These are phyloP conservation scores for Mandrillus leucophaeus DNA, from an alignment of 2,113 vertebrate genomes.

Conservation along the genomic window DNA sequence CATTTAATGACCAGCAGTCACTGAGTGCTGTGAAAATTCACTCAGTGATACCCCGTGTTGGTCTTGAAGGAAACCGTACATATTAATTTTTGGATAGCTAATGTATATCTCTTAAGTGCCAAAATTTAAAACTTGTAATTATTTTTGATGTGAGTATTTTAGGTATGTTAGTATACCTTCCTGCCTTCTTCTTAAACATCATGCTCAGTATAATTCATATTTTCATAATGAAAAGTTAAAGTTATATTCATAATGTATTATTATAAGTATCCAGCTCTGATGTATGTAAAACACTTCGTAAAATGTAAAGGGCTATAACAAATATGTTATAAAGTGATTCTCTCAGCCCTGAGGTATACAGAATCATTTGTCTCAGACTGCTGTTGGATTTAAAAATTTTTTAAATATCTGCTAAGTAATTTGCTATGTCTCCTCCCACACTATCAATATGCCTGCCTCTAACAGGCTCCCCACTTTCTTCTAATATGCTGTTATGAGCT, in stretches of 20 bases:
- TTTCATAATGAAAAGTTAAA: constrained; percentile 50
- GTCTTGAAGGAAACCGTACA: constrained; percentile 41
- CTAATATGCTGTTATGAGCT: neutral
- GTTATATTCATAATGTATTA: constrained; percentile 51
- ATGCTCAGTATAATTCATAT: constrained; percentile 50
- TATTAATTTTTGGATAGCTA: constrained; percentile 42
- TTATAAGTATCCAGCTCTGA: constrained; percentile 48
- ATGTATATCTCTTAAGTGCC: constrained; percentile 74
- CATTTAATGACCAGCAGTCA: constrained; percentile 33
- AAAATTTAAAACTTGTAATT: constrained; percentile 69
- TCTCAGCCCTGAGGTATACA: constrained; percentile 10
- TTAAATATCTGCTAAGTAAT: constrained; percentile 3
- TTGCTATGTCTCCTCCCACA: neutral
- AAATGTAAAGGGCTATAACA: constrained; percentile 74
- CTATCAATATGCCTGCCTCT: neutral
- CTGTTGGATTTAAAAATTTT: neutral
- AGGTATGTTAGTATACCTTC: constrained; percentile 61
- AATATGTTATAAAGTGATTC: constrained; percentile 22
- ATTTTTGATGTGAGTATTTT: constrained; percentile 71
- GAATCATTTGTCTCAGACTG: constrained; percentile 41
- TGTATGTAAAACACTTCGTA: constrained; percentile 54
- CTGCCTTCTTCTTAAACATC: constrained; percentile 47
- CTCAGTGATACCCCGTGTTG: neutral
- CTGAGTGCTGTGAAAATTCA: constrained; percentile 13
- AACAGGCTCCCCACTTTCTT: neutral